Evolutionary conservation across 2,113 vertebrate genomes (phyloP), one percentile per base, ranked within the genome.

Genomic region (Benitochromis conjunctus): DNA sequence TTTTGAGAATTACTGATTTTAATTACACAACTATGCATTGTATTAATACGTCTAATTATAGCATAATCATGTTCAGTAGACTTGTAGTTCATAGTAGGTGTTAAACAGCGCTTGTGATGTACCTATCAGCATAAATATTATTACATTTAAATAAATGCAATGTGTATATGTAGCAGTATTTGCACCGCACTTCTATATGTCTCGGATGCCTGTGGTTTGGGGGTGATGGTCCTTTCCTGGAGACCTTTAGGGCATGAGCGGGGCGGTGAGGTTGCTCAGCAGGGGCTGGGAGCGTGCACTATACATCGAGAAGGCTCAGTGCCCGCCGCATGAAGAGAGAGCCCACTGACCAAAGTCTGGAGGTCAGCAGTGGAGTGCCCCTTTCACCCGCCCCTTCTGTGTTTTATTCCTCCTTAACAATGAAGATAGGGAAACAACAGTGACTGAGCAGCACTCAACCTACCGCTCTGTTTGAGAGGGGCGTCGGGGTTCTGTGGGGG

Each of bases 351-450:
- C 93, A 88, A 53, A 91, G 91, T 88, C 90, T 91, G 91, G 93
- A 96, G 92, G 95, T 96, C 95, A 96, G 89, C 11, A 38, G 83
- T 90, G 84, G 89, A 92, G 80, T 82, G 78, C 82, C 89, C 86
- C 88, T 53, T 53, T 80, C 79, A 71, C 62, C 66, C 79, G 13
- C 85, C 86, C 88, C 87, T 87, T 89, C 76, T 83, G 92, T 90
- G 87, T 93, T 94, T 94, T 84, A 93, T 92, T 90, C 85, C 84
- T 86, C 87, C 86, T 48, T 83, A 88, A 95, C 94, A 95, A 94
- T 92, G 92, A 90, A 77, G 89, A 82, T 82, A 4, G 89, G 89
- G 90, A 92, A 93, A 85, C 89, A 84, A 90, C 91, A 92, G 88
- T 86, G 93, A 94, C 85, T 91, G 92, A 94, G 91, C 86, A 86